Evolutionary conservation across 2,888 invertebrate species (phyloP), one percentile per base, ranked within the genome.

Genomic region (Tetragnatha montana): DNA sequence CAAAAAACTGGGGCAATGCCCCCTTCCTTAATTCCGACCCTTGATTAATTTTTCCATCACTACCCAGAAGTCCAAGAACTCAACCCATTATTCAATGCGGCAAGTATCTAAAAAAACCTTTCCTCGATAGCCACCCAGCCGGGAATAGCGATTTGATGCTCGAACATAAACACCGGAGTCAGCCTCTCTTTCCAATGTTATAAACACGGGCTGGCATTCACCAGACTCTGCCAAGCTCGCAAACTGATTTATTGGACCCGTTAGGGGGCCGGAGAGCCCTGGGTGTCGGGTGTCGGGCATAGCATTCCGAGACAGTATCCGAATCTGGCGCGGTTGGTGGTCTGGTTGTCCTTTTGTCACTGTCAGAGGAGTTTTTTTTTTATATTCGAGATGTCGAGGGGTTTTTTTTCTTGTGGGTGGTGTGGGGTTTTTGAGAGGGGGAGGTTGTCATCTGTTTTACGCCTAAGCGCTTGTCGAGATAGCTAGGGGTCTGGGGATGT

Each of bases 401-500:
- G n/a, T n/a, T n/a, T 88, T n/a, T 79, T 79, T 76, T 76, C 49
- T 83, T 78, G 76, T 50, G 69, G 70, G 70, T 60, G 76, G 84
- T 49, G n/a, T n/a, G n/a, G 76, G 73, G 47, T 68, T 73, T 76
- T 74, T n/a, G 14, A 71, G 76, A 68, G 70, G 71, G 35, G 75
- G 83, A 82, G 88, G 82, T 69, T 88, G 88, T 88, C 88, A 88
- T 79, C 88, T 88, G 83, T 8, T 83, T 83, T 88, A 82, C 88
- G 79, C 88, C 88, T 82, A 47, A 19, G 70, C 60, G 22, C 76
- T 81, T 81, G 81, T 81, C 70, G 81, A 82, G 82, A 82, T 87
- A 82, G 78, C 70, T 78, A 81, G 79, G 78, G 70, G 60, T 74
- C 47, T 74, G 51, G 19, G 75, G 70, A 60, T 14, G 79, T 75